Base-by-base conservation (phyloP, 2,113 vertebrate genomes). In the Elgaria multicarinata region DNA sequence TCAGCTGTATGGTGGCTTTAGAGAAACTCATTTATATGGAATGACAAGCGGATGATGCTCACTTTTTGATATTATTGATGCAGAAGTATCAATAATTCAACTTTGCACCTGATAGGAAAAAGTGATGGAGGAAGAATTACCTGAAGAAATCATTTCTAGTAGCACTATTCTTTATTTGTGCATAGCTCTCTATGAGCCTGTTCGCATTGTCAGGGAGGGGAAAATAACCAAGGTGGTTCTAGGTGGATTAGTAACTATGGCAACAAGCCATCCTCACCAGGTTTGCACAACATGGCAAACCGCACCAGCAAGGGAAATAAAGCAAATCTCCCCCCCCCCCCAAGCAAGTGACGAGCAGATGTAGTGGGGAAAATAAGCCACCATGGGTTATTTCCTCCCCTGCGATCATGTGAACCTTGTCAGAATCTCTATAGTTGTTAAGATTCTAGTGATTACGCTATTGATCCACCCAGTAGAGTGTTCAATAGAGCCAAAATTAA, bases 71-170 rank as follows among this genome's bases (percentile, higher is more conserved):
- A 64, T 50, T 16, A 22, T 44, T 92, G 55, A 77, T 90, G 55
- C 0, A 0, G 36, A 31, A 87, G 16, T 74, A 80, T 10, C 24
- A 44, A n/a, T 80, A 92, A 85, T 90, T 93, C 58, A 86, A 12
- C 4, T 22, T 42, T n/a, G 62, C 84, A 85, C 87, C 58, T 88
- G 89, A 89, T 72, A 87, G 36, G 85, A 77, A 88, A 76, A 42
- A 72, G 2, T 76, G 39, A 46, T 50, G 33, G 85, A 86, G 26
- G 12, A 20, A 69, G 79, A 50, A 77, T 66, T 50, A 89, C 44
- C 26, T 62, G 76, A 66, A 71, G 39, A 50, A 91, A 39, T 72
- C 78, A 79, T 75, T 76, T 92, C 62, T 83, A 67, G 16, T 85
- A 20, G 0, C 42, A 28, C 42, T 89, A 71, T 31, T 66, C 58